Conservation (phyloP, 2,113 vertebrate species). For the Calyptommatus sinebrachiatus region DNA sequence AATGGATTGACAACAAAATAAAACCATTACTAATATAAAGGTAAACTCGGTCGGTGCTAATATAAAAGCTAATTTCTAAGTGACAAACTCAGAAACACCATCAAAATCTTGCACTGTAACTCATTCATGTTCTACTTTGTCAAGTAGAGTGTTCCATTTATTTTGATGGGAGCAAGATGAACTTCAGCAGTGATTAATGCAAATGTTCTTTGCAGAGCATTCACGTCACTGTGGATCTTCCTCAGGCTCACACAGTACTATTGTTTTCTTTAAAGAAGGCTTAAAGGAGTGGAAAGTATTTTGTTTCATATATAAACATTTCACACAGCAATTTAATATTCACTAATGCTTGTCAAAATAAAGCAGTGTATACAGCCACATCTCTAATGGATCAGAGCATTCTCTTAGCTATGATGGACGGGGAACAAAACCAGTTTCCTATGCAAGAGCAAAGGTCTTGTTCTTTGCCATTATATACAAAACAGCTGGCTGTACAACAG, state of each 20-base stretch:
- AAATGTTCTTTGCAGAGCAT: not conserved
- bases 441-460: conserved; percentile 54
- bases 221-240: conserved; percentile 28
- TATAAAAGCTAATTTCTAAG: not conserved
- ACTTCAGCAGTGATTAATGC: not conserved
- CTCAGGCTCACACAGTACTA: conserved; percentile 30
- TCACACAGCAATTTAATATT: conserved; percentile 61
- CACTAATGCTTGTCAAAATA: conserved; percentile 53
- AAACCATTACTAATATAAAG: not conserved
- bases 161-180: conserved; percentile 16
- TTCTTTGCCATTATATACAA: conserved; percentile 48
- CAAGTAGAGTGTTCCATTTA: conserved; percentile 20
- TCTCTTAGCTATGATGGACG: conserved; percentile 55
- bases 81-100: not conserved
- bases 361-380: conserved; percentile 49
- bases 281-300: conserved; percentile 61
- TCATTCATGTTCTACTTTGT: not conserved
- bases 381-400: conserved; percentile 43
- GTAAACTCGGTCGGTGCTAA: too few relatives aligned
- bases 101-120: not conserved
- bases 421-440: conserved; percentile 57
- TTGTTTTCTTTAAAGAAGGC: conserved; percentile 42
- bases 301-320: conserved; percentile 59
- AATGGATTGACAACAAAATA: not conserved
- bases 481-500: conserved; percentile 11